A percentile compares a stretch with the other conserved stretches of the same genome.
Conservation (phyloP, 1,140 invertebrate genomes). For the Branchinecta lindahli region DNA sequence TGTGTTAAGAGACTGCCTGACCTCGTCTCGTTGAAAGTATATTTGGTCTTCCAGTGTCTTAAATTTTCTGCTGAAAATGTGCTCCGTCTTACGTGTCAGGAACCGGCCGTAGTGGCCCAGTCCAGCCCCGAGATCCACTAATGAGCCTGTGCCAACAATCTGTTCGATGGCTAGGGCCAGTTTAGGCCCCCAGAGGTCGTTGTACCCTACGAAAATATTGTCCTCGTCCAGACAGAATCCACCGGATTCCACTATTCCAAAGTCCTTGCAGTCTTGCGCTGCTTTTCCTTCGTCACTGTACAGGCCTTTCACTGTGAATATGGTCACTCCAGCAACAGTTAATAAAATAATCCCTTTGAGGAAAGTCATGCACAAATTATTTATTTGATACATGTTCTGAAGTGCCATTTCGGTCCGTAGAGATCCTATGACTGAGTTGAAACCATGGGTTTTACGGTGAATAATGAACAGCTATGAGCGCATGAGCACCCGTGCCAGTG, state of each 20-base stretch:
- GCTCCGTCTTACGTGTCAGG: background rate
- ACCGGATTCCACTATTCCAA: background rate
- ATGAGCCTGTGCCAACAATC: background rate
- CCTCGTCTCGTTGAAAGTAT: background rate
- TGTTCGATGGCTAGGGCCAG: background rate
- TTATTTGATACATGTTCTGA: too few species aligned
- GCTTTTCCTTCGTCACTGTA: too few species aligned
- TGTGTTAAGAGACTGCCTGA: background rate
- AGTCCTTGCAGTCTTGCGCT: background rate
- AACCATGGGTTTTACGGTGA: too few species aligned
- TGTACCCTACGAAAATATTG: background rate
- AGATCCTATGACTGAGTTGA: too few species aligned
- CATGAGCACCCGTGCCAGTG: too few species aligned
- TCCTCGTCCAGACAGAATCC: slow-evolving; percentile 6
- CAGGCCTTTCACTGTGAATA: too few species aligned
- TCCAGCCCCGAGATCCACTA: background rate
- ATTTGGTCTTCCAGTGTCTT: background rate
- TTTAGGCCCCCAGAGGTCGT: background rate
- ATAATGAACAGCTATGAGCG: too few species aligned
- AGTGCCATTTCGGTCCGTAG: too few species aligned
- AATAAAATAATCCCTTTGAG: too few species aligned
- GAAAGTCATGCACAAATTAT: too few species aligned
- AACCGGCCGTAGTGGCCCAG: background rate
- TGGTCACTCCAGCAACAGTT: too few species aligned
- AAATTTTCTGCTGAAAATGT: background rate